Base-by-base conservation (phyloP, 2,113 vertebrate genomes). In the Equus quagga region DNA sequence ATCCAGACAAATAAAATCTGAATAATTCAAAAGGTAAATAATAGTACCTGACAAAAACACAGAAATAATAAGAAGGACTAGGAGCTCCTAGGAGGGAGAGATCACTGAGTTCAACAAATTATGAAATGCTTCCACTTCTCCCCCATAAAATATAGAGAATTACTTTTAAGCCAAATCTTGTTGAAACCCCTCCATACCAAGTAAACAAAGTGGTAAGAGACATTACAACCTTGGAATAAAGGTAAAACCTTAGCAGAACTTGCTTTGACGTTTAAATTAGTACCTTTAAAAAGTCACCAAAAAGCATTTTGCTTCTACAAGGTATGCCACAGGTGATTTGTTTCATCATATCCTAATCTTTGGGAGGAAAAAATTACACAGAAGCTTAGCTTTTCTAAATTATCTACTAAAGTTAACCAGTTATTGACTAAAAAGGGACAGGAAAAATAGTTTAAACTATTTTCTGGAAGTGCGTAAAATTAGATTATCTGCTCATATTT, bases 191-290 rank as follows among this genome's bases (percentile, higher is more conserved):
- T 80, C 65, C 78, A 96, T 33, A 73, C 62, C 76, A 93, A 96
- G 72, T 79, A 88, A 81, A 86, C 89, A 85, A 91, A 93, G 54
- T 60, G n/a, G 67, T 60, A 90, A 84, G 64, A 90, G 91, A 85
- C 78, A 96, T 82, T 93, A 81, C 21, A 97, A 95, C 86, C 51
- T 80, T 96, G 86, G 58, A 86, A 97, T 88, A 94, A 94, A 97
- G 56, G 54, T 87, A 87, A 96, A 96, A 96, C 56, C 36, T 76
- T 79, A 96, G 79, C 8, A 97, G 81, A 96, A 79, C 31, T 73
- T 96, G 94, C 69, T 91, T 79, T 98, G 96, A 97, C 87, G 75
- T 90, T 97, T 96, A 97, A 97, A 97, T 98, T 96, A 96, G 56
- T 90, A 96, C 89, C 83, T 96, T 96, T 64, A 64, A 88, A 92